A percentile compares a stretch with the other conserved stretches of the same genome.
Evolutionary conservation across 2,797 vertebrate species (phyloP).

Genomic region (Tangara arthus): DNA sequence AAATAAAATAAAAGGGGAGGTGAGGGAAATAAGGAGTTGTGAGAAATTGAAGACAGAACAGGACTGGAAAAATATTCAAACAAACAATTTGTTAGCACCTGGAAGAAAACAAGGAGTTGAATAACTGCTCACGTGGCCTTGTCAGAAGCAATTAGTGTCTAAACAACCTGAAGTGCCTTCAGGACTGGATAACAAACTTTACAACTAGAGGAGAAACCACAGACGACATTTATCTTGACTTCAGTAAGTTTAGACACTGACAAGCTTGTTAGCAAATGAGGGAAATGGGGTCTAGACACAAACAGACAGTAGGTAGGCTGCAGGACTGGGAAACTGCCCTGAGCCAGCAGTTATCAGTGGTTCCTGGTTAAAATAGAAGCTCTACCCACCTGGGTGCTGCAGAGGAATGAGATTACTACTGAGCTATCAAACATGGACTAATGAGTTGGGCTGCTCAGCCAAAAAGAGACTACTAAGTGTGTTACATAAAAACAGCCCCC

Average conservation of each 20-base stretch:
- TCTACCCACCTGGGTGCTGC: neutral
- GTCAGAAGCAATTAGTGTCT: slow-evolving; percentile 28
- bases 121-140: slow-evolving; percentile 32
- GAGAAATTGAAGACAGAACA: neutral
- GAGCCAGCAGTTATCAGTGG: neutral
- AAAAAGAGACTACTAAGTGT: neutral
- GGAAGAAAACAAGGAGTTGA: slow-evolving; percentile 29
- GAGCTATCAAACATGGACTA: neutral
- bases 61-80: slow-evolving; percentile 22
- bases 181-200: slow-evolving; percentile 36
- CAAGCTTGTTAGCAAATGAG: neutral
- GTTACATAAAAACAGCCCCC: neutral
- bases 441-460: neutral
- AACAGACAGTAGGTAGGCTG: neutral
- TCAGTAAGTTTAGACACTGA: neutral
- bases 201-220: slow-evolving; percentile 6
- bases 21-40: neutral
- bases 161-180: slow-evolving; percentile 32
- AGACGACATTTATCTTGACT: slow-evolving; percentile 17
- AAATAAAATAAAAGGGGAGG: neutral
- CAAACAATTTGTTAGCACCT: slow-evolving; percentile 15
- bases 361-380: neutral
- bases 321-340: neutral
- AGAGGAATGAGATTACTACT: neutral
- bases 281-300: neutral